Evolutionary conservation across 2,797 vertebrate species (phyloP), one percentile per base, ranked within the genome.

Genomic region (Hybognathus amarus): DNA sequence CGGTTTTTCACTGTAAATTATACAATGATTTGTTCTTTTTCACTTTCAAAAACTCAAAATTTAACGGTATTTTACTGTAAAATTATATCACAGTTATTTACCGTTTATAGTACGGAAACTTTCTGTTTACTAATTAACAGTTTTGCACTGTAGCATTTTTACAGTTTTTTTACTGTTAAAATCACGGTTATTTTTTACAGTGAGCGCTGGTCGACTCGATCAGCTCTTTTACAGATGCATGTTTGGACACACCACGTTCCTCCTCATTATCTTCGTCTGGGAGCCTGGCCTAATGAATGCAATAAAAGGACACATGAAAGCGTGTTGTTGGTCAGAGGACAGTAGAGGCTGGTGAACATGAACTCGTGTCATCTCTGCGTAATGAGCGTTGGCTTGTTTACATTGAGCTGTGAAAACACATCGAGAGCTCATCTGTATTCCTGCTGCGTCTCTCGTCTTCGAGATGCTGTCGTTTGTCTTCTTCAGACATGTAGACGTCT

Each of bases 251-350:
- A 12, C 71, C 36, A 0, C 88, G 88, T 78, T 56, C 91, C 91
- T 90, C 59, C 40, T 85, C 64, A 73, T 86, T 71, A 84, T 86
- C 81, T 73, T 64, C 80, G 76, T 71, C 83, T 82, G 71, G 11
- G 56, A 33, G 5, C 13, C 64, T 42, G 74, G n/a, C 73, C 47
- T 84, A 63, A 85, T 85, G 52, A 81, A 83, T 45, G 30, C 45
- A 50, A 11, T 79, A 17, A 79, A 73, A 80, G 52, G 56, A 54
- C 70, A 40, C 52, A 82, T 79, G 54, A 75, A 81, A 81, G 63
- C 30, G 30, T 52, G 67, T 15, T 61, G 45, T 75, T 73, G 45
- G 81, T 88, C n/a, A 33, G 80, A n/a, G 67, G 38, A 69, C 67
- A 24, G 67, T 24, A 8, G 2, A 22, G 22, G 22, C 38, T 40